These are phyloP conservation scores for Cassiopea andromeda DNA, from an alignment of 30 jellyfish, hydroid and myxozoan species.

Conservation along the genomic window DNA sequence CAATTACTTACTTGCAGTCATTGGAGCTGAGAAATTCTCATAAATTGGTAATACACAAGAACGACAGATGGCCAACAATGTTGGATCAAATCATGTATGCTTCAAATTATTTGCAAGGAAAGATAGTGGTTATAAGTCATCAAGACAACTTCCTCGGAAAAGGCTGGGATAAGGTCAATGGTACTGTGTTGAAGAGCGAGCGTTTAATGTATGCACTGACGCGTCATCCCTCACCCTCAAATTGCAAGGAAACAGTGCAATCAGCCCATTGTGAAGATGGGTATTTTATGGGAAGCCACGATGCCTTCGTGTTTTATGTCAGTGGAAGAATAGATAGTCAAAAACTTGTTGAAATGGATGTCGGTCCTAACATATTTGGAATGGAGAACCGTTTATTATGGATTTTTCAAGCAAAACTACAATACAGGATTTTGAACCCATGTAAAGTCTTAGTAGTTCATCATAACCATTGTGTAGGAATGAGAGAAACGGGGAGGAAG, in stretches of 20 bases:
- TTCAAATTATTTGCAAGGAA: slow-evolving; percentile 65
- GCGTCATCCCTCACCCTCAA: slow-evolving; percentile 69
- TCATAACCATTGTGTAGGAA: slow-evolving; percentile 79
- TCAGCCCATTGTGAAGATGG: slow-evolving; percentile 64
- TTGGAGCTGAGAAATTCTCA: slow-evolving; percentile 60
- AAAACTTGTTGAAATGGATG: slow-evolving; percentile 64
- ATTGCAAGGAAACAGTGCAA: slow-evolving; percentile 50
- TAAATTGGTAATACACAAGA: slow-evolving; percentile 73
- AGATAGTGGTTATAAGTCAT: slow-evolving; percentile 71
- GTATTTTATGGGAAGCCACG: slow-evolving; percentile 80
- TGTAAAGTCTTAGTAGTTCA: slow-evolving; percentile 64
- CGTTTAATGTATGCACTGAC: slow-evolving; percentile 85
- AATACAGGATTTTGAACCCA: slow-evolving; percentile 69
- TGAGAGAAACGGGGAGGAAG: slow-evolving; percentile 66
- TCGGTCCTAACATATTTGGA: slow-evolving; percentile 71
- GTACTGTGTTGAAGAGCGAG: slow-evolving; percentile 26
- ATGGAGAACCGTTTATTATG: slow-evolving; percentile 75
- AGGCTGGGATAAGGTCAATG: slow-evolving; percentile 89
- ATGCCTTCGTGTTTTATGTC: slow-evolving; percentile 72
- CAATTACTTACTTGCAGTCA: slow-evolving; percentile 35
- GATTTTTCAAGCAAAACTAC: slow-evolving; percentile 60
- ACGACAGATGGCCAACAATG: slow-evolving; percentile 80
- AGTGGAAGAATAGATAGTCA: not conserved
- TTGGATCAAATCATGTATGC: slow-evolving; percentile 70
- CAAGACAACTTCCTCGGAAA: slow-evolving; percentile 83